Evolutionary conservation across 1,140 invertebrate species (phyloP).

Genomic region (Venturia canescens): DNA sequence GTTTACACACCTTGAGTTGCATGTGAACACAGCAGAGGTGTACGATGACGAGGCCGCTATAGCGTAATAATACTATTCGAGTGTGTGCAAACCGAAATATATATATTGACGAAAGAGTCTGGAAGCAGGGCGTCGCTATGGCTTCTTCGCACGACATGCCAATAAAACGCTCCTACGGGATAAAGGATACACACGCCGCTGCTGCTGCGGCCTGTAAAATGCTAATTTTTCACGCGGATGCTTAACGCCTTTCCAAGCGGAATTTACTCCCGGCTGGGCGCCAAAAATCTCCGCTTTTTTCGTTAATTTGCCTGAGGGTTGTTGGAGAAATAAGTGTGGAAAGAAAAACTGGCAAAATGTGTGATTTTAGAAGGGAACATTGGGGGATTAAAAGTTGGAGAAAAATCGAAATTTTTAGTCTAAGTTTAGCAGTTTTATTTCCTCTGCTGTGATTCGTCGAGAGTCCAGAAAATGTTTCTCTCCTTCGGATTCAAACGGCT

Average conservation of each 20-base stretch:
- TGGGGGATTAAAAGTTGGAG: too few relatives aligned
- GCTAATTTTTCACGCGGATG: conserved; percentile 68
- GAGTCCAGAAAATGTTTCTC: too few relatives aligned
- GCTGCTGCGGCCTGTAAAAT: conserved; percentile 74
- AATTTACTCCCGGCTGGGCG: conserved; percentile 63
- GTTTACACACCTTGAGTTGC: background rate
- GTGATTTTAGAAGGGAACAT: too few relatives aligned
- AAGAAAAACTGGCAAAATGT: too few relatives aligned
- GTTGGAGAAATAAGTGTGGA: too few relatives aligned
- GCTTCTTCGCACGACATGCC: conserved; percentile 74
- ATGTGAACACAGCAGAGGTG: conserved; percentile 6
- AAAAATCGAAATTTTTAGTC: too few relatives aligned
- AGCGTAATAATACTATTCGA: conserved; percentile 4
- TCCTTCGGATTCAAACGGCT: too few relatives aligned
- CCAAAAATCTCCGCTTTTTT: background rate
- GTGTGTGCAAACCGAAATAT: background rate
- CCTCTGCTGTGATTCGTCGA: too few relatives aligned
- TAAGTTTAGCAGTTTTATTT: too few relatives aligned
- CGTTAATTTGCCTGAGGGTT: too few relatives aligned
- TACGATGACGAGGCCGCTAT: conserved; percentile 32
- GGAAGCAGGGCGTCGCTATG: conserved; percentile 63
- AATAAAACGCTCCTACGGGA: conserved; percentile 73
- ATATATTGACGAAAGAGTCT: conserved; percentile 52
- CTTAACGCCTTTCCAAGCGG: conserved; percentile 67
- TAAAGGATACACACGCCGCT: conserved; percentile 51